phyloP scores from a whole-genome alignment of 2,797 vertebrate species.

The Malacoctenus gilli region DNA sequence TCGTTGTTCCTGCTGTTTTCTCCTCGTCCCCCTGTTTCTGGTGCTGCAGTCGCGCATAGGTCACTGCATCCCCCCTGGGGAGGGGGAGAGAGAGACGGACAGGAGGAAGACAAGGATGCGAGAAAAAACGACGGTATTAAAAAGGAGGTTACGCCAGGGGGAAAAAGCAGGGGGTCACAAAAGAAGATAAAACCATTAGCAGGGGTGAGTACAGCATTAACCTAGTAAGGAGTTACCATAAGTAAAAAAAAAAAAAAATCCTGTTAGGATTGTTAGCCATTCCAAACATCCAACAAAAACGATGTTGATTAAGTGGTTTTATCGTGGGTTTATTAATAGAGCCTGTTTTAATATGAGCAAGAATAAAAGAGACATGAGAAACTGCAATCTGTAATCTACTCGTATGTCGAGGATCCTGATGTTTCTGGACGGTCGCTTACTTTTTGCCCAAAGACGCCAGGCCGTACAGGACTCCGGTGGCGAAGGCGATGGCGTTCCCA shows the following conservation, averaged over 20 bases:
- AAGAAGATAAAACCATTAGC: constrained; percentile 26
- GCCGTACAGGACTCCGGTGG: constrained; percentile 95
- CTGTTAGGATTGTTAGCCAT: constrained; percentile 40
- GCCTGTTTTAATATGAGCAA: constrained; percentile 36
- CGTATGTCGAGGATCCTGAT: too few species aligned
- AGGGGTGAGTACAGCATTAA: constrained; percentile 3
- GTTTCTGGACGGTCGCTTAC: constrained; percentile 73
- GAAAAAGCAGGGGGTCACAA: too few species aligned
- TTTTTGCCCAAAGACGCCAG: constrained; percentile 94
- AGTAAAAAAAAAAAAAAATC: constrained; percentile 17
- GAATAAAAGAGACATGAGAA: too few species aligned
- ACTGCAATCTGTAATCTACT: too few species aligned
- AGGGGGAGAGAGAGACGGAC: background rate
- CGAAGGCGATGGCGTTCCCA: constrained; percentile 93
- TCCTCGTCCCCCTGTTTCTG: constrained; percentile 89
- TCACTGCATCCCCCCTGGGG: constrained; percentile 90
- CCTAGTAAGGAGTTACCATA: constrained; percentile 34
- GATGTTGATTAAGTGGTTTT: constrained; percentile 28
- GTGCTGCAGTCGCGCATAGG: constrained; percentile 92
- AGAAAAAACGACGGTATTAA: background rate
- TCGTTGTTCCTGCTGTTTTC: constrained; percentile 79
- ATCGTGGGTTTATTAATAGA: constrained; percentile 45
- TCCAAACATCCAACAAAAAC: constrained; percentile 11
- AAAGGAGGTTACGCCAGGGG: constrained; percentile 20
- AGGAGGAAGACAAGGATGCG: background rate